Conservation (phyloP, 1,140 invertebrate genomes). For the Solen grandis region DNA sequence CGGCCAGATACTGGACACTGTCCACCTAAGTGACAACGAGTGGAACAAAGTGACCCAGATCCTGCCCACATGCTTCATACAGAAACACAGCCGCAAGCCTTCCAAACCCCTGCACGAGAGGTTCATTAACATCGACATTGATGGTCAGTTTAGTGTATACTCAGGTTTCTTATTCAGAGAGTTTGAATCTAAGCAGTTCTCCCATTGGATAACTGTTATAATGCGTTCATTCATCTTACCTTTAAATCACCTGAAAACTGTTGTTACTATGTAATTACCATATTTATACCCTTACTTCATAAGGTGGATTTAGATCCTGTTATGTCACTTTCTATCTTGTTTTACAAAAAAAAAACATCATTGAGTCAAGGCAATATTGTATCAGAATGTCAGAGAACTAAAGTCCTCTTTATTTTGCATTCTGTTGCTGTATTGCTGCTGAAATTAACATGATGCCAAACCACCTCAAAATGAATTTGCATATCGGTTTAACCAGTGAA, state of each 20-base stretch:
- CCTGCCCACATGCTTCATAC: conserved; percentile 57
- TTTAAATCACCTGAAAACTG: not conserved
- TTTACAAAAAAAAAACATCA: no score
- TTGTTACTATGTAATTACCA: not conserved
- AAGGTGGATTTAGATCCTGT: no score
- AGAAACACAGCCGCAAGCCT: conserved; percentile 42
- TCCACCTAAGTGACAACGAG: conserved; percentile 62
- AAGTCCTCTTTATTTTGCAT: no score
- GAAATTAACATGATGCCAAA: no score
- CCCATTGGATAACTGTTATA: not conserved
- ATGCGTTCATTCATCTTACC: not conserved
- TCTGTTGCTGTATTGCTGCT: no score
- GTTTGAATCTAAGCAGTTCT: not conserved
- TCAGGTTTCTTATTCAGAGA: not conserved
- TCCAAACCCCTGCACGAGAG: conserved; percentile 31
- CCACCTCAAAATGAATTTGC: no score
- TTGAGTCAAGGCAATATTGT: no score
- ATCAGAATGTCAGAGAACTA: no score
- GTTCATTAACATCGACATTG: conserved; percentile 30
- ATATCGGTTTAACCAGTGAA: no score
- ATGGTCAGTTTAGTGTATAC: conserved; percentile 22
- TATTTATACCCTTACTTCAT: no score
- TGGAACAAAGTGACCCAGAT: conserved; percentile 67
- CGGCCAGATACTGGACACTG: conserved; percentile 57
- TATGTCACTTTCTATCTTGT: no score